Base-by-base conservation (phyloP, 2,797 vertebrate genomes). In the Coracias cyanogaster region DNA sequence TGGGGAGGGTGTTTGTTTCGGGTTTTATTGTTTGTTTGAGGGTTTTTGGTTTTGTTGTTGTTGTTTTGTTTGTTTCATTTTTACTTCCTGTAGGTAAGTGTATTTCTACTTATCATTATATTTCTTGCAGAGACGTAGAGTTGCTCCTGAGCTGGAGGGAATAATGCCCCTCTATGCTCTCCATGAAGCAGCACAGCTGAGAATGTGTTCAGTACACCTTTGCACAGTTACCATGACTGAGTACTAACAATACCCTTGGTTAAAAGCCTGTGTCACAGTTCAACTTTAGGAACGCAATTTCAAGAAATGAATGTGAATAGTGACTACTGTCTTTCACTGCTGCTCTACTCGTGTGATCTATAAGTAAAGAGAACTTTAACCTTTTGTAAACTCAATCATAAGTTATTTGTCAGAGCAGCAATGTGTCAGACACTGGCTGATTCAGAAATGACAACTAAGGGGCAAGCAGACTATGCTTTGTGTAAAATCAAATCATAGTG, bases 331-430 rank as follows among this genome's bases (percentile, higher is more conserved):
- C 52, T 91, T 61, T 90, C 55, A 57, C 28, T 49, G 52, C 51
- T 74, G 15, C 31, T 86, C 60, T 93, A 7, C 58, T 97, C 76
- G 71, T 94, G 54, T 37, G 55, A 90, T 96, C 89, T 92, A 86
- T 78, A 94, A 96, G 94, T 94, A 89, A 92, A 80, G 35, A 86
- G 83, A 96, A 92, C 72, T 96, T 88, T 94, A 93, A 95, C 66
- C 66, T 91, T 94, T 95, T 86, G 55, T 94, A 96, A 83, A 21
- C 79, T 96, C 62, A 91, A 8, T 84, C 33, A 62, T 87, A 94
- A 94, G 86, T 84, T 94, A 82, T 95, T 93, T 97, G 88, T 94
- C 96, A 86, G 57, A 96, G 37, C 35, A 89, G 49, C 41, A 18
- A 22, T 35, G 46, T 91, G 84, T 85, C 86, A 92, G 52, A 84